Evolutionary conservation across 2,797 vertebrate species (phyloP), one percentile per base, ranked within the genome.

Genomic region (Petrocephalus sullivani): DNA sequence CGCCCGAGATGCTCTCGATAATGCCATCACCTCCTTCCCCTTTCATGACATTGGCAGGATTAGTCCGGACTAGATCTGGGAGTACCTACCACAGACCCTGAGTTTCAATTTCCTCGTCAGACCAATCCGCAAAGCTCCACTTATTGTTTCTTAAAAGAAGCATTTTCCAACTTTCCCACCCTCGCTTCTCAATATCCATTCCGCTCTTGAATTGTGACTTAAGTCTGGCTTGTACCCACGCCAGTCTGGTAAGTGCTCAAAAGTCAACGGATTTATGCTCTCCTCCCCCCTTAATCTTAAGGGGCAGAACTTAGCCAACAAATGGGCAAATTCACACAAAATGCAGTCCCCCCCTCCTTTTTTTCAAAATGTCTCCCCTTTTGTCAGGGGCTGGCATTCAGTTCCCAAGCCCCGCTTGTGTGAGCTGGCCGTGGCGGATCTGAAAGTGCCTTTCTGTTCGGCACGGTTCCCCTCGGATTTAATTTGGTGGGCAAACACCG

Each of bases 251-350:
- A 95, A 95, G 94, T 94, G 93, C 92, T 93, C 90, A 91, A 94
- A 95, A 95, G 94, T 95, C 94, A 95, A 94, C 93, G 93, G 94
- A 95, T 95, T 95, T 95, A 92, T 93, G 92, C 93, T 91, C 83
- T 88, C 53, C 23, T 9, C 51, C 16, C 33, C 58, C 87, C 87
- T 90, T 94, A 95, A 95, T 94, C 94, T 95, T 90, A 92, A 92
- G 90, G 92, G 92, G 92, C 93, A 94, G 92, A 94, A 93, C 93
- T 92, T 90, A 83, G 92, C 93, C 93, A 94, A 93, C 92, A 94
- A 95, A 94, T 94, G 92, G 93, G 92, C 93, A 95, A 94, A 95
- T 93, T 94, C 94, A 93, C 93, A 93, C 92, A 95, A 94, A 94
- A 93, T 90, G 89, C 89, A 93, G 91, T 91, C 87, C 90, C 88